A percentile compares a stretch with the other conserved stretches of the same genome.
These are phyloP conservation scores for Graphium colonna DNA, from an alignment of 2,888 invertebrate genomes.

Conservation along the genomic window DNA sequence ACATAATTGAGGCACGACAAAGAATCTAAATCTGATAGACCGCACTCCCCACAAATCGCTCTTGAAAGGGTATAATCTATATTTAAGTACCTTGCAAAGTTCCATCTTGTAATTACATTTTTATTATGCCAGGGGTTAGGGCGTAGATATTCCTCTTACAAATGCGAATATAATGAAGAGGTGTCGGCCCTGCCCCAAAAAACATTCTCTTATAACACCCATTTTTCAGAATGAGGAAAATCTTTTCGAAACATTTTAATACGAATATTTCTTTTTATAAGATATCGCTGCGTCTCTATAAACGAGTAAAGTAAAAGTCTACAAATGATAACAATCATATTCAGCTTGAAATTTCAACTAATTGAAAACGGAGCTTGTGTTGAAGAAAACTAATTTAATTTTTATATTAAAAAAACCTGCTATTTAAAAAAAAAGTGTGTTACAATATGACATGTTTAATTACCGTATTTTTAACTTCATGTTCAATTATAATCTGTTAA, in stretches of 20 bases:
- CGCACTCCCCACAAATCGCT: conserved; percentile 63
- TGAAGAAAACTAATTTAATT: too few species aligned
- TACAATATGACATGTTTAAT: too few species aligned
- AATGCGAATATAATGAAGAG: conserved; percentile 67
- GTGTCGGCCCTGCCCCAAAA: not conserved
- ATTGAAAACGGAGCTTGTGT: too few species aligned
- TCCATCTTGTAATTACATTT: conserved; percentile 73
- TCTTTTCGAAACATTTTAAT: not conserved
- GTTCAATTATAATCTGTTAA: too few species aligned
- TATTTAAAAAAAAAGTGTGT: too few species aligned
- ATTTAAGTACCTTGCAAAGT: conserved; percentile 66
- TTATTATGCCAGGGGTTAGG: conserved; percentile 60
- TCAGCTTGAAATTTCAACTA: too few species aligned
- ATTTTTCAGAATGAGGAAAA: conserved; percentile 1
- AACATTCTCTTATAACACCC: conserved; percentile 7
- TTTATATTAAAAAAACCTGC: too few species aligned
- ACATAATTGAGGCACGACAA: conserved; percentile 65
- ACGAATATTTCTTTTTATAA: not conserved
- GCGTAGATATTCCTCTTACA: conserved; percentile 56
- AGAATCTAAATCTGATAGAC: conserved; percentile 74
- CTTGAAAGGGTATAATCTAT: conserved; percentile 75
- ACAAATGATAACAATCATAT: too few species aligned
- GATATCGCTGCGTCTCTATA: too few species aligned
- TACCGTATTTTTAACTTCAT: too few species aligned
- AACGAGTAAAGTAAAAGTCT: too few species aligned